These are phyloP conservation scores for Rhagonycha fulva DNA, from an alignment of 2,888 invertebrate genomes.

Conservation along the genomic window DNA sequence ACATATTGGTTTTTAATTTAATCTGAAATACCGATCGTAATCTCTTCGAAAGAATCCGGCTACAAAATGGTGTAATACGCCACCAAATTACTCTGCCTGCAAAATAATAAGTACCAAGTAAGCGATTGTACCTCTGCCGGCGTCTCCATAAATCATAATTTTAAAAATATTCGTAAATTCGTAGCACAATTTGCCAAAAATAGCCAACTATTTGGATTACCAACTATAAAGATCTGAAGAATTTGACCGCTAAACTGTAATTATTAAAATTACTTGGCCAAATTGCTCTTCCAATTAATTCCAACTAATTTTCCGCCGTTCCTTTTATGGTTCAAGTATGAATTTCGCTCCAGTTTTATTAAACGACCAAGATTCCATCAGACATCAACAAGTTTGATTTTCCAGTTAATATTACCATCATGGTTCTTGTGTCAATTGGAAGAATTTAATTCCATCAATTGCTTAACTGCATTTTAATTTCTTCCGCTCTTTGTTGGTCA, in stretches of 20 bases:
- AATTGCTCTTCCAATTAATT: neutral
- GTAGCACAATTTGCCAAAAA: neutral
- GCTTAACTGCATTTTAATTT: neutral
- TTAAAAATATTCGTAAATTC: neutral
- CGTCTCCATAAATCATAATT: neutral
- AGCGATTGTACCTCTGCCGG: neutral
- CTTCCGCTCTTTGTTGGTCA: neutral
- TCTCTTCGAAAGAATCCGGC: conserved; percentile 29
- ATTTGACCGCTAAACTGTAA: neutral
- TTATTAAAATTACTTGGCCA: neutral
- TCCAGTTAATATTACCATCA: neutral
- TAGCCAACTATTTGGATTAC: neutral
- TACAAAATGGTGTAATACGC: conserved; percentile 30
- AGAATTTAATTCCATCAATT: neutral
- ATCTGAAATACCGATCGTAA: conserved; percentile 37
- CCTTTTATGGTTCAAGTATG: neutral
- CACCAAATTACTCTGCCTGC: conserved; percentile 27
- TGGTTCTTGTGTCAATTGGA: neutral
- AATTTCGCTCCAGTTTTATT: neutral
- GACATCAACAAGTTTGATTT: neutral
- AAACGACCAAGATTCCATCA: neutral
- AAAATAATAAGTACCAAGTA: conserved; percentile 13
- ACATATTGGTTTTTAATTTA: conserved; percentile 40
- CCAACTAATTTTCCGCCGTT: neutral
- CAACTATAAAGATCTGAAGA: neutral